A percentile compares a stretch with the other conserved stretches of the same genome.
These are phyloP conservation scores for Aulostomus chinensis DNA, from an alignment of 2,797 vertebrate species.

Conservation along the genomic window DNA sequence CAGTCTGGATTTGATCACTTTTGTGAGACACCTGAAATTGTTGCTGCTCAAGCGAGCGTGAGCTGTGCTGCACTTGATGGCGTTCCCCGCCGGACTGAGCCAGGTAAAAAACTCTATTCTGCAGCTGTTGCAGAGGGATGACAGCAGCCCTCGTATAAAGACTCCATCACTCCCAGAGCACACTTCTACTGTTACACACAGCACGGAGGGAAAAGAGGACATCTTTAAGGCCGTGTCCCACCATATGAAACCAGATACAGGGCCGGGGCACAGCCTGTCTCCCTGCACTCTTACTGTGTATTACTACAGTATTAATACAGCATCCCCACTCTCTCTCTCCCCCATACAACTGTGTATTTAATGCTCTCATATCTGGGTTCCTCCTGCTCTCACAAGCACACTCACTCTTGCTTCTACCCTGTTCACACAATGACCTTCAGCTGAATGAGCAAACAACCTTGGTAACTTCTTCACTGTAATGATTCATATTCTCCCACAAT, in stretches of 20 bases:
- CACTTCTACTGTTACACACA: constrained; percentile 30
- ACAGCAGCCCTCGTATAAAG: constrained; percentile 39
- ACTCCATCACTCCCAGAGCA: constrained; percentile 26
- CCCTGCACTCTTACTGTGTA: constrained; percentile 30
- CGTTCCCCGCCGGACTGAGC: neutral
- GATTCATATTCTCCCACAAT: constrained; percentile 36
- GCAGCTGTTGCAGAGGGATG: constrained; percentile 48
- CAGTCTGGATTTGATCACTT: neutral
- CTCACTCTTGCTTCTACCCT: constrained; percentile 14
- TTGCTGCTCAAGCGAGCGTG: constrained; percentile 15
- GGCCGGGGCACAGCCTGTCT: constrained; percentile 18
- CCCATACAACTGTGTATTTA: constrained; percentile 40
- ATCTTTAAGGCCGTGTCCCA: constrained; percentile 29
- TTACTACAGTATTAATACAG: constrained; percentile 22
- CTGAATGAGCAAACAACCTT: constrained; percentile 45
- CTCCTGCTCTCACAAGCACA: constrained; percentile 9
- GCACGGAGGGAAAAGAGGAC: constrained; percentile 6
- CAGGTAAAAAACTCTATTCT: constrained; percentile 43
- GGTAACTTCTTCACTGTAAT: constrained; percentile 31
- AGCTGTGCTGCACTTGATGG: constrained; percentile 5
- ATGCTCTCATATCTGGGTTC: constrained; percentile 34
- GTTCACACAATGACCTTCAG: constrained; percentile 67
- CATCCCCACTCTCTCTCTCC: constrained; percentile 13
- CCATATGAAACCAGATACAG: constrained; percentile 54
- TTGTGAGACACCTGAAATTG: neutral